Base-by-base conservation (phyloP, 2,888 invertebrate species). In the Tenthredo mesomela region DNA sequence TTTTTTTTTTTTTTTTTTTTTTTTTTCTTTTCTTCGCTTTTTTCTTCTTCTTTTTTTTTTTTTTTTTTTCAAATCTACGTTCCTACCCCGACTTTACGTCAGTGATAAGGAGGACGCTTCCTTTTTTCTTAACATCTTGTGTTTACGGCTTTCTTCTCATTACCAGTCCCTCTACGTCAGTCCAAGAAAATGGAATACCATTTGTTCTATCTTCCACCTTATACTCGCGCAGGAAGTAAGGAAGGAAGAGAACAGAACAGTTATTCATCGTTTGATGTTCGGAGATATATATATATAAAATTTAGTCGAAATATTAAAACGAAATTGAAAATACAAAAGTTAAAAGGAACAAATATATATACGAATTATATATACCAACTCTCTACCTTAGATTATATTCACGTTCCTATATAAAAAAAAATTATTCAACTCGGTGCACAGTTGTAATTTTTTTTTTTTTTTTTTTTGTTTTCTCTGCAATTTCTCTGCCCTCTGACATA, bases 111-210 rank as follows among this genome's bases (percentile, higher is more conserved):
- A 29, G 18, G 33, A 33, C 33, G 6, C 67, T 67, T 67, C 67
- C 67, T 33, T 33, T 33, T 65, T 33, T 65, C 21, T 33, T 33
- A 33, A 33, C 67, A 33, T 67, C 67, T 67, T 33, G 12, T 29
- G 43, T 43, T 73, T 43, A 73, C 73, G 40, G 73, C 73, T 43
- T 43, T 40, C 40, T 67, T 67, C 73, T 73, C 73, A 73, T 73
- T 73, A 73, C 73, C 40, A 40, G 73, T 43, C 21, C 21, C 18
- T 18, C 33, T 67, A 29, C 73, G 40, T 73, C 73, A 73, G 43
- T n/a, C n/a, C 21, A 15, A 25, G 43, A 43, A 43, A 73, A 73
- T 73, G 73, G 15, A 40, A 73, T 43, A 43, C 43, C 73, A 73
- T 73, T 43, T 73, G 18, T 73, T 73, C 21, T 73, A 29, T 73